Conservation (phyloP, 1,140 invertebrate species). For the Popillia japonica region DNA sequence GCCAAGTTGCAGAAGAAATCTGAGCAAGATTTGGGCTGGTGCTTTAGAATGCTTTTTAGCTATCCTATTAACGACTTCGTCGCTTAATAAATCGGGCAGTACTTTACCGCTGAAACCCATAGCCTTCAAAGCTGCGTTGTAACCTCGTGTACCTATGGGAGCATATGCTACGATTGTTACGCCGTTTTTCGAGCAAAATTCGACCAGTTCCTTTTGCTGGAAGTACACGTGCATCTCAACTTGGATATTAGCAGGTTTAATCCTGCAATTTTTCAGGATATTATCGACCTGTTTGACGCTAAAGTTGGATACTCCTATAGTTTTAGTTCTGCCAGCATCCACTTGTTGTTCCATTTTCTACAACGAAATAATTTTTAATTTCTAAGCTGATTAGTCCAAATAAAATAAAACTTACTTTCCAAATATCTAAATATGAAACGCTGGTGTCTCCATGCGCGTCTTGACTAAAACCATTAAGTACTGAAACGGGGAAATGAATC, state of each 20-base stretch:
- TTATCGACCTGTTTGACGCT: constrained; percentile 73
- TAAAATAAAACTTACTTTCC: too few relatives aligned
- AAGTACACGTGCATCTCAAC: constrained; percentile 84
- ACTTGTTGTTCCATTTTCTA: constrained; percentile 5
- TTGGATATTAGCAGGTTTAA: constrained; percentile 77
- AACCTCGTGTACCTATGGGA: constrained; percentile 57
- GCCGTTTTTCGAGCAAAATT: constrained; percentile 74
- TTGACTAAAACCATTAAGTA: too few relatives aligned
- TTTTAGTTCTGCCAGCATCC: constrained; percentile 66
- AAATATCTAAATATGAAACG: too few relatives aligned
- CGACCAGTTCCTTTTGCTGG: constrained; percentile 78
- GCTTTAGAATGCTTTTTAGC: constrained; percentile 65
- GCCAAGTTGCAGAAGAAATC: constrained; percentile 66
- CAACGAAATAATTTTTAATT: too few relatives aligned
- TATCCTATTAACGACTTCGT: constrained; percentile 38
- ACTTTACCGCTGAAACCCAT: too few relatives aligned
- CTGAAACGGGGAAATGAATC: too few relatives aligned
- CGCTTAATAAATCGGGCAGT: constrained; percentile 30
- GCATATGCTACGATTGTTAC: constrained; percentile 81
- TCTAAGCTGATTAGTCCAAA: too few relatives aligned
- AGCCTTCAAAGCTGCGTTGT: too few relatives aligned
- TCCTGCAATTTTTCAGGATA: constrained; percentile 69
- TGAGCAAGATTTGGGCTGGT: too few relatives aligned
- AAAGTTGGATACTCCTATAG: constrained; percentile 82
- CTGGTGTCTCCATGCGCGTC: too few relatives aligned